Evolutionary conservation across 2,888 invertebrate genomes (phyloP).

Genomic region (Cheilosia grossa): DNA sequence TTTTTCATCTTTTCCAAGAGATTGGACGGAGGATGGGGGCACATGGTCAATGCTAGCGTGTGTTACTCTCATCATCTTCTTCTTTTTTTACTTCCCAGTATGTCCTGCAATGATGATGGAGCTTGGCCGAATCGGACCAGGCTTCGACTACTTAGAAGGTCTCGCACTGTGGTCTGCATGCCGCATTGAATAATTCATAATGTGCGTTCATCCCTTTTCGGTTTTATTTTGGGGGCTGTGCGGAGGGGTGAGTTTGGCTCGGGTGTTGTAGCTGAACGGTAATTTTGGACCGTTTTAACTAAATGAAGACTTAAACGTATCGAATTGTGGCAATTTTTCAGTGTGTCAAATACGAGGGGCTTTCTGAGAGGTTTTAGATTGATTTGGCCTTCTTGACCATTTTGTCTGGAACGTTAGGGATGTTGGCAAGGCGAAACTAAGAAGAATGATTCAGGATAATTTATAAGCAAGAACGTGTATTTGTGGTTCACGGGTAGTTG

Average conservation of each 20-base stretch:
- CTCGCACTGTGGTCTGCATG: slow-evolving; percentile 67
- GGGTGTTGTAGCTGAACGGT: slow-evolving; percentile 60
- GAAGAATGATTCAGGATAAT: slow-evolving; percentile 72
- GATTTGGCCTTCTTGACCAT: slow-evolving; percentile 68
- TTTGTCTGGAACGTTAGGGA: slow-evolving; percentile 25
- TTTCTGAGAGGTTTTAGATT: slow-evolving; percentile 53
- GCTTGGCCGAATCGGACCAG: slow-evolving; percentile 20
- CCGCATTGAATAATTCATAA: slow-evolving; percentile 75
- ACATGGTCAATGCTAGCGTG: slow-evolving; percentile 63
- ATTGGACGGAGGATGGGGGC: slow-evolving; percentile 13
- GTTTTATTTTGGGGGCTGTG: slow-evolving; percentile 27
- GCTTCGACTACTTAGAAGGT: slow-evolving; percentile 62
- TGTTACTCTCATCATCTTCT: slow-evolving; percentile 59
- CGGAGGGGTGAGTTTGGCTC: slow-evolving; percentile 23
- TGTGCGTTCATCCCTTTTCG: slow-evolving; percentile 74
- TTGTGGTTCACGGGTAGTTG: slow-evolving; percentile 46
- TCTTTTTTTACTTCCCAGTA: slow-evolving; percentile 37
- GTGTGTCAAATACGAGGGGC: slow-evolving; percentile 23
- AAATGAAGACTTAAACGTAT: slow-evolving; percentile 75
- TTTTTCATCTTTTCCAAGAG: slow-evolving; percentile 69
- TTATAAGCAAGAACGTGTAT: slow-evolving; percentile 66
- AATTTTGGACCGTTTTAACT: slow-evolving; percentile 70
- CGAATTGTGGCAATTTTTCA: slow-evolving; percentile 74
- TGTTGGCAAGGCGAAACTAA: slow-evolving; percentile 46
- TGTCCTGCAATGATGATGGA: slow-evolving; percentile 45